Conservation (phyloP, 2,797 vertebrate genomes). For the Phalanger gymnotis region DNA sequence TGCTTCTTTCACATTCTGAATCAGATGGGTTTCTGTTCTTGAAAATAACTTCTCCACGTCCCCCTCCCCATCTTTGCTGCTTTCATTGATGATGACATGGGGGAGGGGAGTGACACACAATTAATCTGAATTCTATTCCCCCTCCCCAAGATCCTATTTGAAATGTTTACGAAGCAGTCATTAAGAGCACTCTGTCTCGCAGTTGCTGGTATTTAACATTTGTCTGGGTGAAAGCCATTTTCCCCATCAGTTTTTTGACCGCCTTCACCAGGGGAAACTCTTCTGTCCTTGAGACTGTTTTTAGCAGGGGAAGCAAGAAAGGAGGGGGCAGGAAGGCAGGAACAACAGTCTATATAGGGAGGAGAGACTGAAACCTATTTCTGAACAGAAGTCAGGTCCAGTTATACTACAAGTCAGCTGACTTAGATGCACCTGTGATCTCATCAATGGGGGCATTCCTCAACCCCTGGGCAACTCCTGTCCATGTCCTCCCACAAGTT, state of each 20-base stretch:
- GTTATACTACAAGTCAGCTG: conserved; percentile 12
- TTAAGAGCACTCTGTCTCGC: not conserved
- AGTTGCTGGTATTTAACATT: not conserved
- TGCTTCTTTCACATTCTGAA: not conserved
- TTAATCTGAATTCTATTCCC: not conserved
- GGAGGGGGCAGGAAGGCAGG: conserved; percentile 11
- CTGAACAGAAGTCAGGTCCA: conserved; percentile 18
- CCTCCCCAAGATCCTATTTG: not conserved
- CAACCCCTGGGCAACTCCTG: not conserved
- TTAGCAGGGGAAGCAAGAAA: not conserved
- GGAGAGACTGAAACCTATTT: not conserved
- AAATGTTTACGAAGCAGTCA: conserved; percentile 35
- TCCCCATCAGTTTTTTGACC: not conserved
- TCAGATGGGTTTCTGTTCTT: not conserved
- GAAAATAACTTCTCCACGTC: not conserved
- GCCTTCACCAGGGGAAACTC: not conserved
- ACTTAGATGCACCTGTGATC: not conserved
- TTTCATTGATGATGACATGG: conserved; percentile 46
- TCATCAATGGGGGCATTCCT: not conserved
- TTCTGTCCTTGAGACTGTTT: conserved; percentile 14
- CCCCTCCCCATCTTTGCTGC: not conserved
- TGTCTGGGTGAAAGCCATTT: not conserved
- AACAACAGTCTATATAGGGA: not conserved
- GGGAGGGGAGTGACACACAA: conserved; percentile 12
- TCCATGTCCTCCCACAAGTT: not conserved